Evolutionary conservation across 2,888 invertebrate species (phyloP), one percentile per base, ranked within the genome.

Genomic region (Ormyrus thymus): DNA sequence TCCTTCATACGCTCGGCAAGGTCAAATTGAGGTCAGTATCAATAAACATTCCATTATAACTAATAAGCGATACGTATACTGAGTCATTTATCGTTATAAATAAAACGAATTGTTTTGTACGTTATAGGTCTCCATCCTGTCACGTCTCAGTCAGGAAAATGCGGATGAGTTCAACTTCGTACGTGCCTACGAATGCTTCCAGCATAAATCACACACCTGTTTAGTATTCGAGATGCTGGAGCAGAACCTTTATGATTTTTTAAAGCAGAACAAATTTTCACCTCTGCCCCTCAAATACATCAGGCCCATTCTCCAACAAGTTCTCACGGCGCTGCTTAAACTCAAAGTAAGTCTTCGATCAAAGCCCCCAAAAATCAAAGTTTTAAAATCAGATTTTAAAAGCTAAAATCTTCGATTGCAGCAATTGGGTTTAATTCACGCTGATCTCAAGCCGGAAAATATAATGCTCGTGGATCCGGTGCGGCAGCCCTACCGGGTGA

Each of bases 101-200:
- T 62, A 46, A 64, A 29, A 61, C 10, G 50, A 68, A 64, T 53
- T 76, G 15, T 81, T 72, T 72, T 62, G 69, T 74, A 48, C 79
- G 74, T 76, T 90, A 29, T 29, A 94, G 94, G 94, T 96, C 86
- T 97, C 97, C 90, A 97, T 97, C 91, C 92, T 97, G 89, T 97
- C 97, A 83, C 94, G 97, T 85, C 92, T 97, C 81, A 97, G 97
- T 88, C 98, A 97, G 91, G 98, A 98, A 93, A 98, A 98, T 93
- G 98, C 98, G 86, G 98, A 98, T 92, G 98, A 98, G 93, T 99
- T 97, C 93, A 99, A 99, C 93, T 99, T 99, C 93, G 99, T 99
- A 86, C 97, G 99, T 83, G 99, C 99, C 66, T 98, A 97, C 92
- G 99, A 99, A 91, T 99, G 99, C 92, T 99, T 99, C 92, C 98